These are phyloP conservation scores for Lithodes maja DNA, from an alignment of 2,888 invertebrate genomes.

Conservation along the genomic window DNA sequence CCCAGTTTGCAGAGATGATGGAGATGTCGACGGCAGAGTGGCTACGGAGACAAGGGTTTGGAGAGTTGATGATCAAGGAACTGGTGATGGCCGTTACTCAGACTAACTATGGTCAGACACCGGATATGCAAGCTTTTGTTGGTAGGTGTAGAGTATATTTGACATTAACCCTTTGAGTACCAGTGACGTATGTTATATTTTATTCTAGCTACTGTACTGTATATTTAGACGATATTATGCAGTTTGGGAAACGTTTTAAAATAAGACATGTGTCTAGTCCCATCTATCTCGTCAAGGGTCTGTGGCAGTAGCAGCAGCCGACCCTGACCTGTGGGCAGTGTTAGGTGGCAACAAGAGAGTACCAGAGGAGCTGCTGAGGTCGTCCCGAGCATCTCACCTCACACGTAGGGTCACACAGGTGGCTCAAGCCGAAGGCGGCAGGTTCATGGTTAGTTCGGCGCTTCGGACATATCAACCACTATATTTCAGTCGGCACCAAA, in stretches of 20 bases:
- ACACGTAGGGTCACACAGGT: constrained; percentile 74
- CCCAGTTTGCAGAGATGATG: constrained; percentile 76
- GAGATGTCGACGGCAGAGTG: constrained; percentile 74
- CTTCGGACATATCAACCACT: no score
- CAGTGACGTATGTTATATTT: no score
- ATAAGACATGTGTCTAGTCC: no score
- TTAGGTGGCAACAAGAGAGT: constrained; percentile 79
- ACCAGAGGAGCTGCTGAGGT: constrained; percentile 74
- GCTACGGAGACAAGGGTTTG: constrained; percentile 76
- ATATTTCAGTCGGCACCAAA: no score
- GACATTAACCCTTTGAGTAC: no score
- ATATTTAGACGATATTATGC: no score
- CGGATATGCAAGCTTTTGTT: constrained; percentile 78
- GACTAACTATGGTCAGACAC: constrained; percentile 80
- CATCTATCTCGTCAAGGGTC: constrained; percentile 30
- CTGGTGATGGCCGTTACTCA: constrained; percentile 77
- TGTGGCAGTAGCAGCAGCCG: constrained; percentile 78
- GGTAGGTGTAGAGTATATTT: constrained; percentile 74
- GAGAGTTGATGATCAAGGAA: constrained; percentile 78
- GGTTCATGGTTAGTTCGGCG: constrained; percentile 43
- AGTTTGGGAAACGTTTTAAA: no score
- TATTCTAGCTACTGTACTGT: no score
- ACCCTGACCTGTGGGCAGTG: constrained; percentile 78
- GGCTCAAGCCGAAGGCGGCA: constrained; percentile 11
- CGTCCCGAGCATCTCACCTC: constrained; percentile 75